Evolutionary conservation across 2,888 invertebrate species (phyloP).

Genomic region (Standfussiana lucernea): DNA sequence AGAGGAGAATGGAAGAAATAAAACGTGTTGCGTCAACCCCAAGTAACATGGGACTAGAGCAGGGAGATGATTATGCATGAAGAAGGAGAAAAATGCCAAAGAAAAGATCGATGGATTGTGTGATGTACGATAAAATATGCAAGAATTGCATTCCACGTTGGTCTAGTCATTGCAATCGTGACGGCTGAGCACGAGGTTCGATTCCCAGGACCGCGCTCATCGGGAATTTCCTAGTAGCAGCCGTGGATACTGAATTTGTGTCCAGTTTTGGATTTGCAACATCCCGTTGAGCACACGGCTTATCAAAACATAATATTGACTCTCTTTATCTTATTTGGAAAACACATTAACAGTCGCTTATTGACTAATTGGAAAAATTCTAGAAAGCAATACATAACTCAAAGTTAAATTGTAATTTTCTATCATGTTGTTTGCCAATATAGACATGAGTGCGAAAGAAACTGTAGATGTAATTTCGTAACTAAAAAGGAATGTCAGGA

Average conservation of each 20-base stretch:
- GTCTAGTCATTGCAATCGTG: not conserved
- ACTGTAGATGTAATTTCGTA: not conserved
- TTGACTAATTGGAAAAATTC: not conserved
- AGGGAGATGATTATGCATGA: too few relatives aligned
- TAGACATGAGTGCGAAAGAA: not conserved
- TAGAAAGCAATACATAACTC: not conserved
- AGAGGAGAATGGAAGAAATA: too few relatives aligned
- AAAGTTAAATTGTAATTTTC: not conserved
- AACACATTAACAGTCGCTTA: not conserved
- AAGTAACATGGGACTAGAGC: too few relatives aligned
- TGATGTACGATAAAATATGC: not conserved
- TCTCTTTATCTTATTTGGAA: not conserved
- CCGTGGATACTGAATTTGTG: not conserved
- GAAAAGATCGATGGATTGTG: not conserved
- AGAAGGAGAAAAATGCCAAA: not conserved
- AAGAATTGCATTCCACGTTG: not conserved
- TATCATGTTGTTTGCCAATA: not conserved
- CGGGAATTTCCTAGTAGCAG: too few relatives aligned
- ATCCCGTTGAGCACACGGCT: not conserved
- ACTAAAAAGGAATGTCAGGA: not conserved
- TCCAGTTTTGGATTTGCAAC: not conserved
- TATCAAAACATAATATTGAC: not conserved
- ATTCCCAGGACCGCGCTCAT: too few relatives aligned
- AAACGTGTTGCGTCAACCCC: too few relatives aligned
- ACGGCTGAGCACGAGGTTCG: not conserved